phyloP scores from a whole-genome alignment of 2,888 invertebrate species.

The Stenodema calcarata region DNA sequence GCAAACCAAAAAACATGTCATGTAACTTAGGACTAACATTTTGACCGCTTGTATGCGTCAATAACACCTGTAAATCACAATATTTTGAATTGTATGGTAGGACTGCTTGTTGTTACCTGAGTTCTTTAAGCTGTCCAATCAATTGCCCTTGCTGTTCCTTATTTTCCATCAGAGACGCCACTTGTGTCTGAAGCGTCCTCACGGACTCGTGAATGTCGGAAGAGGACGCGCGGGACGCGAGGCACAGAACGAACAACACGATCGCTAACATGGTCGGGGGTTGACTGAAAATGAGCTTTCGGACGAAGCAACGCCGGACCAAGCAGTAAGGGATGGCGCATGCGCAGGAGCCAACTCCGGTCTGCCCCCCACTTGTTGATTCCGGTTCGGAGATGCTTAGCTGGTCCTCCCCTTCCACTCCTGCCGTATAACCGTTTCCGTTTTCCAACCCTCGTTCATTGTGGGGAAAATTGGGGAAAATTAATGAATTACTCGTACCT shows the following conservation, averaged over 20 bases:
- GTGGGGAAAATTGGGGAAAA: neutral
- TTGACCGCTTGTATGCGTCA: no score
- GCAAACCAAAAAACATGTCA: no score
- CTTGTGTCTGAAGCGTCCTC: constrained; percentile 35
- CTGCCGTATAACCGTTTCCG: neutral
- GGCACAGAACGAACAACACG: neutral
- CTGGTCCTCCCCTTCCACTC: neutral
- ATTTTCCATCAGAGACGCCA: constrained; percentile 18
- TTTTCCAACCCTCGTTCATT: neutral
- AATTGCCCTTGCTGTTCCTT: constrained; percentile 43
- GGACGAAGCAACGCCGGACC: neutral
- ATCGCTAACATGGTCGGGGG: neutral
- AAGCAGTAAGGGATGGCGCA: neutral
- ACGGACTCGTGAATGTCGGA: constrained; percentile 40
- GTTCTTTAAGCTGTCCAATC: constrained; percentile 40
- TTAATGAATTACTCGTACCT: neutral
- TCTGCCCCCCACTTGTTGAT: constrained; percentile 24
- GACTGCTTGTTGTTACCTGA: constrained; percentile 12
- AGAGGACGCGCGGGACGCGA: constrained; percentile 1
- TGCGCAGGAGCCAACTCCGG: neutral
- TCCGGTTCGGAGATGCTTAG: neutral
- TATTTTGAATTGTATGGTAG: no score
- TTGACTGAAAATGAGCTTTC: neutral
- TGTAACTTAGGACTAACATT: no score
- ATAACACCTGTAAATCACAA: no score